These are phyloP conservation scores for Scatophagus argus DNA, from an alignment of 2,113 vertebrate species.

Conservation along the genomic window DNA sequence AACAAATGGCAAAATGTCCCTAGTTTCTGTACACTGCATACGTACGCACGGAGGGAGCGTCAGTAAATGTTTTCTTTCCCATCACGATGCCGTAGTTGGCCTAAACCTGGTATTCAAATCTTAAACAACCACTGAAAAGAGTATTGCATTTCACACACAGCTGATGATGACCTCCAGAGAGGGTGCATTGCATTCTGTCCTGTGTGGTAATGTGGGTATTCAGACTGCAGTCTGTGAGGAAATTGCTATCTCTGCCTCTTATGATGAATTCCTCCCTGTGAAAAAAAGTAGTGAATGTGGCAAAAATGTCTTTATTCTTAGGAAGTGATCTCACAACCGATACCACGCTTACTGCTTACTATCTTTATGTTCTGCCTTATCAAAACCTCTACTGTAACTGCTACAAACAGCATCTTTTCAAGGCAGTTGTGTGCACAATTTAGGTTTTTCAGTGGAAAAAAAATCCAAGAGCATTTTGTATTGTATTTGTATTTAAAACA, in stretches of 20 bases:
- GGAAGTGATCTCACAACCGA: not conserved
- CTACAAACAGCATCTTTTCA: not conserved
- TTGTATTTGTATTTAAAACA: too few species aligned
- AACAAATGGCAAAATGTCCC: not conserved
- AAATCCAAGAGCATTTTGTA: too few species aligned
- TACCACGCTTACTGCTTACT: not conserved
- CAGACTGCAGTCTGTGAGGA: conserved; percentile 14
- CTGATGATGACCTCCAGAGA: conserved; percentile 17
- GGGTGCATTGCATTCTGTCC: not conserved
- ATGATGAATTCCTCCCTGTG: conserved; percentile 15
- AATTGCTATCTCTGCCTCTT: conserved; percentile 14
- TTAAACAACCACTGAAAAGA: not conserved
- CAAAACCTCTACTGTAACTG: not conserved
- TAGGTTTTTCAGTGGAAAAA: not conserved
- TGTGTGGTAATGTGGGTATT: not conserved
- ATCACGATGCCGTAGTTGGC: not conserved
- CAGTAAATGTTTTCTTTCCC: not conserved
- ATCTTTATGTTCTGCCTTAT: not conserved
- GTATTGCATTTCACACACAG: not conserved
- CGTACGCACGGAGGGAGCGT: not conserved
- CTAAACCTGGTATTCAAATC: not conserved
- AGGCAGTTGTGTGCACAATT: not conserved
- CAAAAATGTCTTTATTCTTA: not conserved
- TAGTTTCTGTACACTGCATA: not conserved
- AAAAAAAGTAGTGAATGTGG: conserved; percentile 4